A percentile compares a stretch with the other conserved stretches of the same genome.
Conservation (phyloP, 2,797 vertebrate species). For the Decapterus maruadsi region DNA sequence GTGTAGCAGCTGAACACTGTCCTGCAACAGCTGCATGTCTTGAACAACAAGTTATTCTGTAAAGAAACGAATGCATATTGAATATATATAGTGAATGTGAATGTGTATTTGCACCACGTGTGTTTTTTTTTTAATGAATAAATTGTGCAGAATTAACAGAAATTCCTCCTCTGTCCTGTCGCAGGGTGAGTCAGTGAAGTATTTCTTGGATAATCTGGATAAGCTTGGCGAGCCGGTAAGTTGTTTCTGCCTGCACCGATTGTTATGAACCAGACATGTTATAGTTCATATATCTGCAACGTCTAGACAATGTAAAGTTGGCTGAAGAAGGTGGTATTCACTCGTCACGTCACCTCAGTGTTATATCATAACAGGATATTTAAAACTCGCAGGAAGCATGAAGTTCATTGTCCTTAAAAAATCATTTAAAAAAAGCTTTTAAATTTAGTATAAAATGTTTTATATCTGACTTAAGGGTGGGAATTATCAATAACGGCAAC, state of each 20-base stretch:
- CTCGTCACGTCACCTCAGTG: background rate
- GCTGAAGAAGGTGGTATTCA: background rate
- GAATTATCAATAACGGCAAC: too few relatives aligned
- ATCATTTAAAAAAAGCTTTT: background rate
- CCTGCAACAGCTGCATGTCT: background rate
- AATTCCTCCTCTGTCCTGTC: constrained; percentile 67
- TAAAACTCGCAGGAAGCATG: background rate
- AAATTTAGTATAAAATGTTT: too few relatives aligned
- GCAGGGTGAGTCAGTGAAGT: constrained; percentile 99
- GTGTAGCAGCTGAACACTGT: background rate
- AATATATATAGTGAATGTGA: background rate
- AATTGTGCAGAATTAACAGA: constrained; percentile 60
- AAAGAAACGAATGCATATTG: background rate
- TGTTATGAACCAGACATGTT: constrained; percentile 49
- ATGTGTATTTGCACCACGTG: too few relatives aligned
- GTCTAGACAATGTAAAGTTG: constrained; percentile 24
- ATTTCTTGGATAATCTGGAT: constrained; percentile 99
- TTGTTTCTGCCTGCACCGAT: constrained; percentile 61
- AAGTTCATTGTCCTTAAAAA: background rate
- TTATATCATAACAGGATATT: background rate
- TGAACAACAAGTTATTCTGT: background rate
- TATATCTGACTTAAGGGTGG: background rate
- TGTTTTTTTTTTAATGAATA: constrained; percentile 2
- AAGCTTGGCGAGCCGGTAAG: constrained; percentile 95
- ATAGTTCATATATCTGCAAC: constrained; percentile 21